Evolutionary conservation across 2,888 invertebrate species (phyloP), one percentile per base, ranked within the genome.

Genomic region (Andrena chrysosceles): DNA sequence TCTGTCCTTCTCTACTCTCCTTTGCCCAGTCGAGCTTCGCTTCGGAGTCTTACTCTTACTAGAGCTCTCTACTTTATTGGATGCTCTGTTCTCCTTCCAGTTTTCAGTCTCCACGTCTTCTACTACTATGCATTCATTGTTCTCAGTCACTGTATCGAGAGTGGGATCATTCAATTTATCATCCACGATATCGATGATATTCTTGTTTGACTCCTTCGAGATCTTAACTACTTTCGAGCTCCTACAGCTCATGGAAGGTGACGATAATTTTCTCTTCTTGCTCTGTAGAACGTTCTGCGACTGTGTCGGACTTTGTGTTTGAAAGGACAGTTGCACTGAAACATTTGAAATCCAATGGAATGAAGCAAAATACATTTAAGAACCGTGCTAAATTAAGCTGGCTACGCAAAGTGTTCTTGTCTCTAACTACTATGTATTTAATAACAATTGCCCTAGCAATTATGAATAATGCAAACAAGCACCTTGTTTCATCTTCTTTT

Each of bases 401-500:
- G 13, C 1, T 63, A 13, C 23, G 26, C 20, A 26, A 42, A 6
- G 2, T 13, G n/a, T 13, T 20, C 0, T 13, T 6, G 8, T 42
- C n/a, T 26, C 26, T 26, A 33, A 26, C n/a, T 56, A 1, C 0
- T n/a, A n/a, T n/a, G 16, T 20, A 16, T 23, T 33, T 23, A 2
- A 13, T n/a, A 26, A 13, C 0, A 60, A 69, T 48, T 8, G 35
- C 0, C 56, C 8, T 20, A 10, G 26, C 8, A 10, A 69, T 33
- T 29, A 20, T 3, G 42, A n/a, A 62, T 35, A 66, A 62, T 35
- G 26, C 72, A 35, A 3, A 16, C 20, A 26, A 56, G 5, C 90
- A 93, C 93, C 92, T 90, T 93, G 93, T 77, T 90, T 93, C 72
- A 92, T 63, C 82, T 92, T 93, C 74, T 92, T 93, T 70, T 85